These are phyloP conservation scores for Serranus cabrilla DNA, from an alignment of 2,797 vertebrate species.

Conservation along the genomic window DNA sequence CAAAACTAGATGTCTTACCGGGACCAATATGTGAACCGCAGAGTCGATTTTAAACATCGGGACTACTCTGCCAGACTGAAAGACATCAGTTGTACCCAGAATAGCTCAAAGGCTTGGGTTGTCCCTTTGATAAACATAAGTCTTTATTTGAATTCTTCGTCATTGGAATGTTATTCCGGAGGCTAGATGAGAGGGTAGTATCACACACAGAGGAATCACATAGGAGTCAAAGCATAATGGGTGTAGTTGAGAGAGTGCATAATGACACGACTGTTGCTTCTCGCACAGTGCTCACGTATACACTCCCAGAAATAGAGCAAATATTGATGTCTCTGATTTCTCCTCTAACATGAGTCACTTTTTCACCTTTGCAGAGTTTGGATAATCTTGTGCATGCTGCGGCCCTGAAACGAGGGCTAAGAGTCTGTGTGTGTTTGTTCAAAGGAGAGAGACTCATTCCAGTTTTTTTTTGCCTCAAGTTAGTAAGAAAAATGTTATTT, in stretches of 20 bases:
- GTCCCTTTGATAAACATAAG: slow-evolving; percentile 68
- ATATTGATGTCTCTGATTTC: slow-evolving; percentile 72
- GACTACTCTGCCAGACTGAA: slow-evolving; percentile 59
- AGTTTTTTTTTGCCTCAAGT: background rate
- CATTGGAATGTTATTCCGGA: slow-evolving; percentile 69
- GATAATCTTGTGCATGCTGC: slow-evolving; percentile 22
- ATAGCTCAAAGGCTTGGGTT: slow-evolving; percentile 71
- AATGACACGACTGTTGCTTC: slow-evolving; percentile 75
- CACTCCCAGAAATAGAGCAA: slow-evolving; percentile 64
- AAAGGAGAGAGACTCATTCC: background rate
- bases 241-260: slow-evolving; percentile 67
- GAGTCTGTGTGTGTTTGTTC: background rate
- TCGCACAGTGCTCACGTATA: slow-evolving; percentile 35
- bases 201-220: slow-evolving; percentile 58
- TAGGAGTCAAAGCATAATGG: slow-evolving; percentile 68
- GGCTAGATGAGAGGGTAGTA: slow-evolving; percentile 59
- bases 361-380: slow-evolving; percentile 39
- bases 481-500: background rate
- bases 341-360: slow-evolving; percentile 48
- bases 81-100: slow-evolving; percentile 70
- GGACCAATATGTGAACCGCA: slow-evolving; percentile 27
- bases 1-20: slow-evolving; percentile 4
- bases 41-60: slow-evolving; percentile 37
- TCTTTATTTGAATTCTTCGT: slow-evolving; percentile 64
- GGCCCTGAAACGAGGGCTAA: slow-evolving; percentile 6